These are phyloP conservation scores for Orientallactaga bullata DNA, from an alignment of 2,113 vertebrate genomes.

Conservation along the genomic window DNA sequence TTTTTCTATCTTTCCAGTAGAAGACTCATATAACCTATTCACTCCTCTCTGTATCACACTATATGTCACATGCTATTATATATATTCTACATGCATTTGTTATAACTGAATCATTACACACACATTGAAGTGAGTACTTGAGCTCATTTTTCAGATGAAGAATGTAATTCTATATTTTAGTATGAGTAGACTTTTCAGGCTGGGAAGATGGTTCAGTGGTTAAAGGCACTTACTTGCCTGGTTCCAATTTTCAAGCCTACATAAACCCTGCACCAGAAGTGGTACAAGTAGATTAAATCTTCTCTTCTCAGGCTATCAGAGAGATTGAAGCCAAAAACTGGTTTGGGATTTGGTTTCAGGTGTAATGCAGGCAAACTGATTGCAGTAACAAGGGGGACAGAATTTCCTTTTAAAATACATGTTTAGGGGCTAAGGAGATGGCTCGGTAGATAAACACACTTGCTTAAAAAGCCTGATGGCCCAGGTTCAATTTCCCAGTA, in stretches of 20 bases:
- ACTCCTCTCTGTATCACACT: neutral
- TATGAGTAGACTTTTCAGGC: too few species aligned
- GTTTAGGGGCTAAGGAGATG: too few species aligned
- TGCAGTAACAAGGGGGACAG: neutral
- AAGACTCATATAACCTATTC: neutral
- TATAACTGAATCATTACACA: neutral
- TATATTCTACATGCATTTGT: neutral
- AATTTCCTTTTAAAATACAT: too few species aligned
- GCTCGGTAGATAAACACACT: too few species aligned
- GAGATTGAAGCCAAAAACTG: too few species aligned
- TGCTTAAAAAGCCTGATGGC: too few species aligned
- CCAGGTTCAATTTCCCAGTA: too few species aligned
- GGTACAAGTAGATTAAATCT: neutral
- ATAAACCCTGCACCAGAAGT: too few species aligned
- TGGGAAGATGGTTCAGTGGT: too few species aligned
- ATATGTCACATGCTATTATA: neutral
- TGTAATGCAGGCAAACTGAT: neutral
- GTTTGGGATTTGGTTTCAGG: too few species aligned
- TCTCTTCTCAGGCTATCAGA: neutral
- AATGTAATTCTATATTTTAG: conserved; percentile 13
- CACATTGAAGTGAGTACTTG: neutral
- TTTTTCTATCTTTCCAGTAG: conserved; percentile 10
- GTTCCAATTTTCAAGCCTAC: too few species aligned
- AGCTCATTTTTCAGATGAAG: conserved; percentile 21
- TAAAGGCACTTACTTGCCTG: too few species aligned